Base-by-base conservation (phyloP, 2,113 vertebrate genomes). In the Corythornis vintsioides region DNA sequence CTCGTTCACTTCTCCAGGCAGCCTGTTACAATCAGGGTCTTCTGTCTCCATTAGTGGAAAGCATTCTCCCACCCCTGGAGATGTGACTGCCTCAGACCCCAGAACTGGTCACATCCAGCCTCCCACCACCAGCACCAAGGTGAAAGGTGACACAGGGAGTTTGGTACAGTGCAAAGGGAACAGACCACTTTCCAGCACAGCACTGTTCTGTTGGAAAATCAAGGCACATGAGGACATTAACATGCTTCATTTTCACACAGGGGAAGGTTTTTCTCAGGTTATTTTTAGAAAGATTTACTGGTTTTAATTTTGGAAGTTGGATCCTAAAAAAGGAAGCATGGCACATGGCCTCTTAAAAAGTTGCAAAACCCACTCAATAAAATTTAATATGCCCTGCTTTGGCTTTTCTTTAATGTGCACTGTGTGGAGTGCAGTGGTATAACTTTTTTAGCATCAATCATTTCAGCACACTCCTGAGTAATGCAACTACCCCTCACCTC, bases 271-370 rank as follows among this genome's bases (percentile, higher is more conserved):
- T 93, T 88, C 93, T 80, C 89, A 40, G 75, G 86, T 87, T 95
- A 96, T 96, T 93, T 96, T 93, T 96, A 96, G 95, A 92, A 96
- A 93, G 92, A 87, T 93, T 96, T 96, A 83, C 91, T 95, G 94
- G 91, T 83, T 95, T 96, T 91, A 95, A 95, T 95, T 96, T 96
- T 91, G 92, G 92, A 92, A 74, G 60, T 88, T 88, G 72, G 72
- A 91, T 89, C 82, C 89, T 94, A 93, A 93, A 93, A 96, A 91
- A 85, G 95, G 92, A 94, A 96, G 89, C 67, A 80, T 85, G 95
- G 91, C 92, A 93, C 92, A 93, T 67, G 89, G 94, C 89, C 91
- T 94, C 85, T 93, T 92, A 89, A 95, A 95, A 81, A 96, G 81
- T 85, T 96, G 89, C 94, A 96, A 96, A 96, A 94, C 87, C 78